Conservation (phyloP, 53 echinoderm and acorn worm species). For the Paelopatides confundens region DNA sequence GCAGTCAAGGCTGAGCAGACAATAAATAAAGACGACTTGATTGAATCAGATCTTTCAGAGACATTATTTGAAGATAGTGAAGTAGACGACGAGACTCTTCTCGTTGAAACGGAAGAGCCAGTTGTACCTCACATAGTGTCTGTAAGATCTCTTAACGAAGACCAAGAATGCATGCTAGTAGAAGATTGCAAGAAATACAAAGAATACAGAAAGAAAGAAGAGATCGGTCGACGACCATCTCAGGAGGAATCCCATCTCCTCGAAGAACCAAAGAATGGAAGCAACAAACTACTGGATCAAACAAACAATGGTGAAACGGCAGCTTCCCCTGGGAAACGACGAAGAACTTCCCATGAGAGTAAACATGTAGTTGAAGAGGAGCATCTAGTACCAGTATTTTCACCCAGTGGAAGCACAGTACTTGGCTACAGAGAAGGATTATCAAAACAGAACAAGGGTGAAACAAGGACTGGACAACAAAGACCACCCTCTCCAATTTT, state of each 20-base stretch:
- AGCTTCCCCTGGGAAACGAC: background rate
- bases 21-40: background rate
- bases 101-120: conserved; percentile 3
- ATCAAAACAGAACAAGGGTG: background rate
- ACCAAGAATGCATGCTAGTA: background rate
- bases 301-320: background rate
- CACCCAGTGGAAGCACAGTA: conserved; percentile 39
- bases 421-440: conserved; percentile 30
- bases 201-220: background rate
- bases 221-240: background rate
- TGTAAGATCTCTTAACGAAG: conserved; percentile 26
- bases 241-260: background rate
- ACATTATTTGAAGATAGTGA: background rate
- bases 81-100: background rate
- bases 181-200: background rate
- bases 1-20: background rate
- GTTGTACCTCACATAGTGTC: conserved; percentile 46
- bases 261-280: background rate
- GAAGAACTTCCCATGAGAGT: background rate
- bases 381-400: conserved; percentile 6
- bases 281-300: background rate
- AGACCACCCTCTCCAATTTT: background rate
- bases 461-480: background rate
- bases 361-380: background rate
- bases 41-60: conserved; percentile 30